Conservation (phyloP, 2,113 vertebrate genomes). For the Paramormyrops kingsleyae region DNA sequence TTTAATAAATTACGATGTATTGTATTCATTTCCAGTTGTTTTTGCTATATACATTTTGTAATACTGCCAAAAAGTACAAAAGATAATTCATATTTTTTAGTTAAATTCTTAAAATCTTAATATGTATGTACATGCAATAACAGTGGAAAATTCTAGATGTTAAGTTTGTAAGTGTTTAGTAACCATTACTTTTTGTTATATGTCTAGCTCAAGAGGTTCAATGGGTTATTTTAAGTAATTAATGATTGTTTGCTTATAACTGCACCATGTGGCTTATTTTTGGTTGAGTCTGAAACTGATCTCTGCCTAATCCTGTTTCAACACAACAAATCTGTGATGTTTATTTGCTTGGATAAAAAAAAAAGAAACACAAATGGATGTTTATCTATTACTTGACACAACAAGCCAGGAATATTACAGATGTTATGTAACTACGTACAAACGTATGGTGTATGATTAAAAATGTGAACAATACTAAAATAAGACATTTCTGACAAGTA, state of each 20-base stretch:
- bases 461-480: neutral
- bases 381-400: neutral
- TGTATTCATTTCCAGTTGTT: neutral
- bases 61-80: neutral
- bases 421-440: neutral
- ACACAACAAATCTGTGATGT: neutral
- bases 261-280: neutral
- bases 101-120: neutral
- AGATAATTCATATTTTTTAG: neutral
- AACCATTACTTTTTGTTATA: neutral
- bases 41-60: neutral
- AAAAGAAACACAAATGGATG: neutral
- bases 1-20: conserved; percentile 1
- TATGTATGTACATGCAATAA: neutral
- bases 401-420: neutral
- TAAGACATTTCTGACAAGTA: neutral
- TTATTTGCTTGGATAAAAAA: neutral
- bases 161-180: neutral
- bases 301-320: neutral
- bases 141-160: neutral
- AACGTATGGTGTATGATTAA: neutral
- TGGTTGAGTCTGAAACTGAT: neutral
- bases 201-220: neutral
- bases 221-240: neutral
- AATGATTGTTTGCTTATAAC: neutral